These are phyloP conservation scores for Diplolepis rosae DNA, from an alignment of 2,888 invertebrate species.

Conservation along the genomic window DNA sequence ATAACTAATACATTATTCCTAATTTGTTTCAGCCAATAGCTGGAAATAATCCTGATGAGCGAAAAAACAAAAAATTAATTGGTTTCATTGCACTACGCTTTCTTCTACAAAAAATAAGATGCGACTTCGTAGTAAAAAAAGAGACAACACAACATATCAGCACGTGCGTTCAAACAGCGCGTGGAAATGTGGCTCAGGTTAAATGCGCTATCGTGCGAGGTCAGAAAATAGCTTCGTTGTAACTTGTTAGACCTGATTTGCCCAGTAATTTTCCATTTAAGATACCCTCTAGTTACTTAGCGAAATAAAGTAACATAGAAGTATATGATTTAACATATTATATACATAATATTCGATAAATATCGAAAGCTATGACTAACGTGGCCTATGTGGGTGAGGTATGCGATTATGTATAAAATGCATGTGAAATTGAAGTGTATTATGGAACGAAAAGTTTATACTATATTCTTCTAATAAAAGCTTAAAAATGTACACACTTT, in stretches of 20 bases:
- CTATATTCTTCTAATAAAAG: conserved; percentile 74
- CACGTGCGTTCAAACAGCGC: conserved; percentile 42
- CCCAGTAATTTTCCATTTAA: conserved; percentile 72
- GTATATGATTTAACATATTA: conserved; percentile 57
- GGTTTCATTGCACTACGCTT: conserved; percentile 63
- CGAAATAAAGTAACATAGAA: conserved; percentile 57
- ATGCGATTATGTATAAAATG: conserved; percentile 67
- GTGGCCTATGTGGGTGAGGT: conserved; percentile 63
- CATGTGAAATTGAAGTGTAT: conserved; percentile 54
- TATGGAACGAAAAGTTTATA: conserved; percentile 68
- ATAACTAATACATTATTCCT: too few relatives aligned
- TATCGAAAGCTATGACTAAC: conserved; percentile 68
- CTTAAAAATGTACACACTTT: conserved; percentile 54
- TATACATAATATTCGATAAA: conserved; percentile 61
- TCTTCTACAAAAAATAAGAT: conserved; percentile 56
- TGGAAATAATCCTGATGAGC: conserved; percentile 85
- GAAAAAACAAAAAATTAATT: conserved; percentile 49
- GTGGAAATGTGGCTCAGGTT: conserved; percentile 32
- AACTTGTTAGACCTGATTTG: conserved; percentile 73
- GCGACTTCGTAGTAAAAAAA: conserved; percentile 62
- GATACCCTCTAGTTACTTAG: conserved; percentile 64
- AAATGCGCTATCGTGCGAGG: conserved; percentile 45
- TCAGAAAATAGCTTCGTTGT: conserved; percentile 68
- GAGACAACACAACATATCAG: conserved; percentile 48
- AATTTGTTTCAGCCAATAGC: conserved; percentile 83